Percentiles rank a stretch among this genome's conserved stretches.
Conservation (phyloP, 2,113 vertebrate genomes). For the Dromiciops gliroides region DNA sequence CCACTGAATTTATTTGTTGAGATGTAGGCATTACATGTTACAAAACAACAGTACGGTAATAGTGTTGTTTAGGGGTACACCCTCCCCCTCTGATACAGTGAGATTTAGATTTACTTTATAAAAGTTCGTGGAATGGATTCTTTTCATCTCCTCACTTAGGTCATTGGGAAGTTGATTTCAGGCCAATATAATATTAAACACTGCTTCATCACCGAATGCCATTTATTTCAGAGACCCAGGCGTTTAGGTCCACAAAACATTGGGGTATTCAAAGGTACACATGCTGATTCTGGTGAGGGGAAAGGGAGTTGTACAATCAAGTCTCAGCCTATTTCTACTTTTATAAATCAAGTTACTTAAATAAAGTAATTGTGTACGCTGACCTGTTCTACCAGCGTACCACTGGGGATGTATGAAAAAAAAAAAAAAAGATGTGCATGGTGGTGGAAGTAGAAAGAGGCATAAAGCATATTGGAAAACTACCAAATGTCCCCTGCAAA, state of each 20-base stretch:
- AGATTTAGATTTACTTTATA: neutral
- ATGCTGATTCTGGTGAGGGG: constrained; percentile 48
- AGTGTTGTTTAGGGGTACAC: neutral
- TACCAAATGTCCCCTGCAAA: constrained; percentile 92
- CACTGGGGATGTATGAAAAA: constrained; percentile 71
- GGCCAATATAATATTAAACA: constrained; percentile 4
- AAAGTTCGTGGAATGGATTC: constrained; percentile 12
- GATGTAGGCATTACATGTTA: constrained; percentile 56
- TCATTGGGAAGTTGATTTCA: constrained; percentile 21
- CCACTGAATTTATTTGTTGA: constrained; percentile 65
- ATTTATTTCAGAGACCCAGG: constrained; percentile 43
- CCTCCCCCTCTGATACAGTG: neutral
- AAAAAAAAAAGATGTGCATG: constrained; percentile 78
- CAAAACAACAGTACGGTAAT: constrained; percentile 50
- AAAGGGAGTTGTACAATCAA: constrained; percentile 60
- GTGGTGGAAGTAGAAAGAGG: constrained; percentile 88
- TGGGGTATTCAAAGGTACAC: constrained; percentile 60
- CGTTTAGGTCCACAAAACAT: constrained; percentile 45
- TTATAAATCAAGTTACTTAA: constrained; percentile 79
- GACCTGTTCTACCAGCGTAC: constrained; percentile 78
- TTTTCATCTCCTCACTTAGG: constrained; percentile 38
- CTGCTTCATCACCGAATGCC: constrained; percentile 39
- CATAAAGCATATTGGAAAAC: constrained; percentile 93
- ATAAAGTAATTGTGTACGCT: constrained; percentile 82
- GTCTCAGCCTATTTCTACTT: constrained; percentile 72